Conservation (phyloP, 1,140 invertebrate species). For the Camponotus floridanus region DNA sequence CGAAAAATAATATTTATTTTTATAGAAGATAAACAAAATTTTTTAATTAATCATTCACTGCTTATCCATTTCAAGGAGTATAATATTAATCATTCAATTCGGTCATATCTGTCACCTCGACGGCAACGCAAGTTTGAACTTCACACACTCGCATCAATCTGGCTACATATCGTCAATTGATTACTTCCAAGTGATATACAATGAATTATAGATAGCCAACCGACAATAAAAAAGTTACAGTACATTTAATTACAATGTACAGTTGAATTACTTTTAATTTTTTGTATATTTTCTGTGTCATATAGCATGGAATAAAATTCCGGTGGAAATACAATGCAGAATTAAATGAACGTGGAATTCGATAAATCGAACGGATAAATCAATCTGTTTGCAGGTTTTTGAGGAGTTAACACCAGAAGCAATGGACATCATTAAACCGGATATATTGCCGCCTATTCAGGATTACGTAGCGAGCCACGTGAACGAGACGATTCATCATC, state of each 20-base stretch:
- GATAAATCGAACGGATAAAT: constrained; percentile 12
- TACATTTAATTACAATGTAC: not conserved
- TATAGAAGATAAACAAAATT: too few species aligned
- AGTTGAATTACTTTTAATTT: not conserved
- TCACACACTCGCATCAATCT: too few species aligned
- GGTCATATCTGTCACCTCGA: constrained; percentile 5
- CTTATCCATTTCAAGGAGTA: too few species aligned
- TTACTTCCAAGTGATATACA: constrained; percentile 13
- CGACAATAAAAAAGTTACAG: not conserved
- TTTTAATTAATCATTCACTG: too few species aligned
- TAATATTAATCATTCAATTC: constrained; percentile 43
- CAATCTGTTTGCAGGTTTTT: constrained; percentile 76
- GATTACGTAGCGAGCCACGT: constrained; percentile 77
- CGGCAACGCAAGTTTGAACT: too few species aligned
- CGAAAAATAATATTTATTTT: too few species aligned
- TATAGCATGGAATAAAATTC: not conserved
- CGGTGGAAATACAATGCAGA: too few species aligned
- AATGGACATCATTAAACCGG: constrained; percentile 82
- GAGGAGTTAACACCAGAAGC: constrained; percentile 80
- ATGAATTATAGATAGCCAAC: not conserved
- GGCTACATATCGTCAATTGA: not conserved
- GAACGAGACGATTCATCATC: constrained; percentile 83
- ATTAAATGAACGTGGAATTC: not conserved
- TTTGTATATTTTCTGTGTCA: too few species aligned
- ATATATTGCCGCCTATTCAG: constrained; percentile 81